Conservation (phyloP, 2,888 invertebrate genomes). For the Lepidocyrtinus sp. region DNA sequence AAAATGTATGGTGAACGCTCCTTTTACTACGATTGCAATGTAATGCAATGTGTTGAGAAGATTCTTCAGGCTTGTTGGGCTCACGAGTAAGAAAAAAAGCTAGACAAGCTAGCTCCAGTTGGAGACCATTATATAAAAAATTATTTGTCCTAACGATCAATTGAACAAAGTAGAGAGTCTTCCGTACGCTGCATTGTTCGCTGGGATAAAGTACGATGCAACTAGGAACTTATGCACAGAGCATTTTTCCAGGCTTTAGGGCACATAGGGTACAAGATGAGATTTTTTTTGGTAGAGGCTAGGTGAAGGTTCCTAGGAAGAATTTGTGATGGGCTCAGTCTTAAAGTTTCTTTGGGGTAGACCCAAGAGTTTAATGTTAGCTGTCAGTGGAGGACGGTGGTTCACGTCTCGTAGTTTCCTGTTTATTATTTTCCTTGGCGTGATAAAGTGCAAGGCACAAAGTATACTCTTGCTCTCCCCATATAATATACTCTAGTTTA, state of each 20-base stretch:
- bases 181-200: not conserved
- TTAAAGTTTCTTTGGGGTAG: too few relatives aligned
- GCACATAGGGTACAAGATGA: too few relatives aligned
- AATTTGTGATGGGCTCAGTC: too few relatives aligned
- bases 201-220: too few relatives aligned
- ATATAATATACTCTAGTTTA: not conserved
- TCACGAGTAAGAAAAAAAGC: slow-evolving; percentile 7
- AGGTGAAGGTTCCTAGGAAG: too few relatives aligned
- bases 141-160: slow-evolving; percentile 3
- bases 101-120: not conserved
- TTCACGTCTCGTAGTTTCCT: slow-evolving; percentile 29
- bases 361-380: slow-evolving; percentile 6
- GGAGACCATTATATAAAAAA: not conserved
- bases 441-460: slow-evolving; percentile 4
- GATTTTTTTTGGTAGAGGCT: too few relatives aligned
- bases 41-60: not conserved
- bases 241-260: not conserved
- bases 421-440: slow-evolving; percentile 18
- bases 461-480: not conserved
- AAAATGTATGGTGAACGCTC: slow-evolving; percentile 1
- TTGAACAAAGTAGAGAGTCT: not conserved
- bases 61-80: not conserved
- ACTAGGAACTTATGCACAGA: not conserved
- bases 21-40: not conserved
- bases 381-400: not conserved